Percentiles rank a stretch among this genome's conserved stretches.
These are phyloP conservation scores for Drosophila kanekoi DNA, from an alignment of 2,888 invertebrate species.

Conservation along the genomic window DNA sequence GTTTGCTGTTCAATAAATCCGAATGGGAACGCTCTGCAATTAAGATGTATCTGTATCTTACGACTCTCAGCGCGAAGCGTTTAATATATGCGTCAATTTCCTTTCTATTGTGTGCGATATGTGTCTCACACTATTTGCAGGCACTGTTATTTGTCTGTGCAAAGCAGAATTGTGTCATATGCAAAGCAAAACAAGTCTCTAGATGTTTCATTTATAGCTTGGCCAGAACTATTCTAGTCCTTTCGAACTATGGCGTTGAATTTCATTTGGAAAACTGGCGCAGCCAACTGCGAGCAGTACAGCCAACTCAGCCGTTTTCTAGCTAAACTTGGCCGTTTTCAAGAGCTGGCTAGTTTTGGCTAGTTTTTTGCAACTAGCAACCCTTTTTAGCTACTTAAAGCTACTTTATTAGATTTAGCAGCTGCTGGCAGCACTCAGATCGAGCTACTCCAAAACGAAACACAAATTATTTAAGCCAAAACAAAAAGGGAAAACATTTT, in stretches of 20 bases:
- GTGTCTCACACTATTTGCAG: conserved; percentile 12
- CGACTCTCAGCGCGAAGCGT: background rate
- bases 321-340: too few species aligned
- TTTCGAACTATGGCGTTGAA: background rate
- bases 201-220: background rate
- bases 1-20: conserved; percentile 58
- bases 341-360: too few species aligned
- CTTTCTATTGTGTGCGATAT: conserved; percentile 4
- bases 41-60: conserved; percentile 29
- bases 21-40: conserved; percentile 27
- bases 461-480: background rate
- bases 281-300: too few species aligned
- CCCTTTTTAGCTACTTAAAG: too few species aligned
- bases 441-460: too few species aligned
- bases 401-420: too few species aligned
- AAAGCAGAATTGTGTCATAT: conserved; percentile 58
- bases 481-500: too few species aligned
- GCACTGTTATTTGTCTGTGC: conserved; percentile 6
- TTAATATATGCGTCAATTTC: conserved; percentile 28
- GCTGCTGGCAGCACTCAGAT: too few species aligned
- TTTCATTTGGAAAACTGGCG: too few species aligned
- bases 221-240: background rate
- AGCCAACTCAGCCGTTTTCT: too few species aligned
- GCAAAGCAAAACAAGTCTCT: conserved; percentile 42
- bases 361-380: too few species aligned